These are phyloP conservation scores for Calyptommatus sinebrachiatus DNA, from an alignment of 2,113 vertebrate species.

Conservation along the genomic window DNA sequence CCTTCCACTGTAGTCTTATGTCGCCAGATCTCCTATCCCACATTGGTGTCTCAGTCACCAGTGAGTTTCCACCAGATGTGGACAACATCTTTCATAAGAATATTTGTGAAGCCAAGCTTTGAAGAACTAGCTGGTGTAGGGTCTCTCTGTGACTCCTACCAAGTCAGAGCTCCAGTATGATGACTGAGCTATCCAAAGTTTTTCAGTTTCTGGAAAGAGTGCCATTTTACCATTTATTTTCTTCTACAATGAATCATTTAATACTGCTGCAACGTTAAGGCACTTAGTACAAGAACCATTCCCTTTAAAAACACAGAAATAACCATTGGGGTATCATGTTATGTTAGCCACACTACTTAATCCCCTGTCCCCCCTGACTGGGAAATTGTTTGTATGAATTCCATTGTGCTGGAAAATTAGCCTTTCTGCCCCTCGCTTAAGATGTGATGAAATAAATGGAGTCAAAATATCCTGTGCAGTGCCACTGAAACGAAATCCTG, in stretches of 20 bases:
- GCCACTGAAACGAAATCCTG: conserved; percentile 16
- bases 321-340: conserved; percentile 48
- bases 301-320: conserved; percentile 45
- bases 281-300: conserved; percentile 6
- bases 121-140: too few relatives aligned
- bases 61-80: too few relatives aligned
- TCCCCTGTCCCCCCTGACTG: conserved; percentile 27
- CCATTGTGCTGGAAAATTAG: conserved; percentile 7
- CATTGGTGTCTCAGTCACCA: too few relatives aligned
- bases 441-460: neutral
- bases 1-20: too few relatives aligned
- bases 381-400: conserved; percentile 38
- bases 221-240: conserved; percentile 51
- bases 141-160: too few relatives aligned
- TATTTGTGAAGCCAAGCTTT: too few relatives aligned
- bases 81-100: too few relatives aligned
- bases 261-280: neutral
- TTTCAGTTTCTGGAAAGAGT: conserved; percentile 31
- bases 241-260: conserved; percentile 15
- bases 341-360: conserved; percentile 49
- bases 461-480: conserved; percentile 4
- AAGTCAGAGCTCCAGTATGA: neutral
- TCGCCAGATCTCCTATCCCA: too few relatives aligned
- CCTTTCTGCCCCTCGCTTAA: neutral
- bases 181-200: neutral